Percentiles rank a stretch among this genome's conserved stretches.
phyloP scores from a whole-genome alignment of 2,888 invertebrate species.

The Mesoligia furuncula region DNA sequence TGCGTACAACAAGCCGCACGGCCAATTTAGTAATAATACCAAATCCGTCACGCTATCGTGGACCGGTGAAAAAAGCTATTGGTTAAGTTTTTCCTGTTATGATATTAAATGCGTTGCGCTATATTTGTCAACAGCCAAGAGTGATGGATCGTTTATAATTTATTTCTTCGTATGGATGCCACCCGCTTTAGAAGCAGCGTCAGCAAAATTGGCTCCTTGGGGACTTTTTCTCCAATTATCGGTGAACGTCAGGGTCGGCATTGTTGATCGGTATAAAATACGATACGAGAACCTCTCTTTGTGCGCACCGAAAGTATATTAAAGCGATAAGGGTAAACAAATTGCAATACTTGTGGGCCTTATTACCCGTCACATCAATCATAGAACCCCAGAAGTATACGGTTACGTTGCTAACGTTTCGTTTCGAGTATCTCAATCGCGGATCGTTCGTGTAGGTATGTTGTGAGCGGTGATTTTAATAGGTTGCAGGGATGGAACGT shows the following conservation, averaged over 20 bases:
- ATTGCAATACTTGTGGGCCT: constrained; percentile 89
- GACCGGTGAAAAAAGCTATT: constrained; percentile 59
- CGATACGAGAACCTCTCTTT: constrained; percentile 82
- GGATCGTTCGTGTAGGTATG: constrained; percentile 40
- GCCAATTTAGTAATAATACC: constrained; percentile 59
- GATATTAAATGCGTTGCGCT: constrained; percentile 69
- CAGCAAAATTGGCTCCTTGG: constrained; percentile 87
- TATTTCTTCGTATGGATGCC: constrained; percentile 75
- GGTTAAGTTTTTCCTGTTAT: constrained; percentile 68
- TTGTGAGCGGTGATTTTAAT: constrained; percentile 40
- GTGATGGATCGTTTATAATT: constrained; percentile 84
- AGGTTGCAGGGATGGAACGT: background rate
- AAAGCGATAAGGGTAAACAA: constrained; percentile 89
- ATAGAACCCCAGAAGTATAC: constrained; percentile 84
- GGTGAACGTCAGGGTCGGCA: constrained; percentile 80
- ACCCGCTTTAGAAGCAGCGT: constrained; percentile 75
- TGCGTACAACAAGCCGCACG: constrained; percentile 33
- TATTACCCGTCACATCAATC: constrained; percentile 90
- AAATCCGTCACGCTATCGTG: constrained; percentile 62
- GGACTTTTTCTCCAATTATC: constrained; percentile 87
- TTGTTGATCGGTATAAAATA: constrained; percentile 88
- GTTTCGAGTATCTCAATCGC: constrained; percentile 73
- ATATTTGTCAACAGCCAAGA: constrained; percentile 75
- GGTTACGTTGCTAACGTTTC: constrained; percentile 75
- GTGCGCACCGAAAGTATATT: constrained; percentile 80